Evolutionary conservation across 2,888 invertebrate species (phyloP).

Genomic region (Caenorhabditis becei): DNA sequence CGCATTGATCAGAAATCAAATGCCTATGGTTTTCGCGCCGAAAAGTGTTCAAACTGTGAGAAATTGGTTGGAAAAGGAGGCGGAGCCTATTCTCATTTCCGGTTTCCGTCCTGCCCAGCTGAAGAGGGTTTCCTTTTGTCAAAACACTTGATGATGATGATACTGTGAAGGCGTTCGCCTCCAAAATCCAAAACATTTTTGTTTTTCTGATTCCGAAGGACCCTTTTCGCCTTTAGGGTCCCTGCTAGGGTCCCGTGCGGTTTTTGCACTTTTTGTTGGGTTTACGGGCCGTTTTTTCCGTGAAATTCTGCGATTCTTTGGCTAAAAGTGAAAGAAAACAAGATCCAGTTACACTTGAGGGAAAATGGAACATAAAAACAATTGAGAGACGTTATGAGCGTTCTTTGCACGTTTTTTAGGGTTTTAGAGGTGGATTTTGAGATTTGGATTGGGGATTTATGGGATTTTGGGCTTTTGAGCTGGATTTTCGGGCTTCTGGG

Average conservation of each 20-base stretch:
- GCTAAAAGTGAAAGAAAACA: neutral
- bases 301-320: constrained; percentile 3
- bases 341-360: constrained; percentile 2
- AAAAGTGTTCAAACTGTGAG: neutral
- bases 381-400: neutral
- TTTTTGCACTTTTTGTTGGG: constrained; percentile 16
- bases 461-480: too few species aligned
- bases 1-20: constrained; percentile 10
- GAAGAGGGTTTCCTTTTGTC: too few species aligned
- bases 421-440: too few species aligned
- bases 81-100: neutral
- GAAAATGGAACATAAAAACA: neutral
- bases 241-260: neutral
- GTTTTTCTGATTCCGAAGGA: neutral
- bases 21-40: neutral
- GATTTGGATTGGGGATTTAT: too few species aligned
- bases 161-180: constrained; percentile 1
- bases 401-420: neutral
- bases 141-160: constrained; percentile 4
- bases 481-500: too few species aligned
- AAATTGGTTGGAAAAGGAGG: neutral
- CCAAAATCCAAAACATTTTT: neutral
- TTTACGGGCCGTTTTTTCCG: constrained; percentile 3
- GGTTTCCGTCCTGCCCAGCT: neutral
- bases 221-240: too few species aligned